Evolutionary conservation across 2,113 vertebrate genomes (phyloP), one percentile per base, ranked within the genome.

Genomic region (Hippocampus comes): DNA sequence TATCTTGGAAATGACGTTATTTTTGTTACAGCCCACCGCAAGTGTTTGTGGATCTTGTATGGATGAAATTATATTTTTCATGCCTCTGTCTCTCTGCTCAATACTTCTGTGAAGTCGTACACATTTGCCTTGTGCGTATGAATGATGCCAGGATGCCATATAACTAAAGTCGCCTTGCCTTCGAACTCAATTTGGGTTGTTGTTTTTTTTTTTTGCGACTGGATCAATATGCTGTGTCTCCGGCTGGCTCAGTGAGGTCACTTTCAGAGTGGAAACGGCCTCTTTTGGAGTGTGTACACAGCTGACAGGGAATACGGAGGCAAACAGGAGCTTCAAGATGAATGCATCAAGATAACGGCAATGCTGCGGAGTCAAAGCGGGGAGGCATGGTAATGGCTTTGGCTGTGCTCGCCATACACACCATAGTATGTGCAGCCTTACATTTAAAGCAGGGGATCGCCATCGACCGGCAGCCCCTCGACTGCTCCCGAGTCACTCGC

Each of bases 171-270:
- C 3, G 15, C 30, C 8, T 34, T 80, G 84, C 77, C 27, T 85
- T 81, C 73, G 80, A 90, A 82, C 73, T 87, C 74, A 81, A 82
- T 89, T 34, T 34, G 30, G 30, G 30, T 27, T 27, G 30, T 38
- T 34, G 30, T 34, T 30, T 30, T 34, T 90, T 87, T 87, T 87
- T 90, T 78, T 85, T 81, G 80, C 12, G 20, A 61, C 77, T 63
- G 67, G 89, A 92, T 91, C 90, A 88, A 91, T 92, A 88, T 84
- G 79, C 79, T 78, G 83, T 89, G 88, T 89, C 82, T 83, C n/a
- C 5, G 5, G 34, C 12, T 2, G 11, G 56, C n/a, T 57, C n/a
- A 25, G 6, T 42, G 73, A 71, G 80, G 86, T 91, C 88, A 86
- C 81, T 67, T 73, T 75, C 65, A 73, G 86, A 83, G 81, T 78